phyloP scores from a whole-genome alignment of 1,140 invertebrate genomes.

The Drosophila teissieri region DNA sequence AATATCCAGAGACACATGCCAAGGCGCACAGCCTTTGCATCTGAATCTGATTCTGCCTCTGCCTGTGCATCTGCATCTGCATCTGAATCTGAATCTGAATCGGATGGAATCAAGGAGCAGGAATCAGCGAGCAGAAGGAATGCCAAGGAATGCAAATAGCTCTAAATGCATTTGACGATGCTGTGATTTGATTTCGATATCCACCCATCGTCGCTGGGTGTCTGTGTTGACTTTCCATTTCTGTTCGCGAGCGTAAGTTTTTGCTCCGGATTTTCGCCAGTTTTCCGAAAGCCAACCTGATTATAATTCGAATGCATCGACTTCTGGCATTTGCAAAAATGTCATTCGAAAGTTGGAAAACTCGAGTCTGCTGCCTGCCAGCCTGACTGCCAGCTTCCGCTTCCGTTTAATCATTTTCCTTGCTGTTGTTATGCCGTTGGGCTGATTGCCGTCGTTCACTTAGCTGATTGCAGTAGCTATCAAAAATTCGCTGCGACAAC shows the following conservation, averaged over 20 bases:
- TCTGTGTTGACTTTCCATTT: constrained; percentile 77
- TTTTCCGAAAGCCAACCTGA: constrained; percentile 25
- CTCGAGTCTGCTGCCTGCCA: constrained; percentile 14
- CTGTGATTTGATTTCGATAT: constrained; percentile 79
- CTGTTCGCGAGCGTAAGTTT: constrained; percentile 49
- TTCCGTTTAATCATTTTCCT: constrained; percentile 50
- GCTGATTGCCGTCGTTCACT: constrained; percentile 42
- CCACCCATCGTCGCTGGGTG: constrained; percentile 16
- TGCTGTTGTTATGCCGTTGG: constrained; percentile 30
- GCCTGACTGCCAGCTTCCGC: constrained; percentile 32
- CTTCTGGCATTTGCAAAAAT: constrained; percentile 34
- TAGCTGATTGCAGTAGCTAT: constrained; percentile 54
- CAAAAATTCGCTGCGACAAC: constrained; percentile 46
- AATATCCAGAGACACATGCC: constrained; percentile 72
- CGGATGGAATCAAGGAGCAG: constrained; percentile 46
- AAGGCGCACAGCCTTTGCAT: constrained; percentile 45
- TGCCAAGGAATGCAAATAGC: constrained; percentile 75
- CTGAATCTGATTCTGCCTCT: constrained; percentile 28
- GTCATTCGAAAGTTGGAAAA: constrained; percentile 28
- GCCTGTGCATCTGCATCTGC: constrained; percentile 3
- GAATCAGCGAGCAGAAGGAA: constrained; percentile 54
- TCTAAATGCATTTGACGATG: constrained; percentile 78
- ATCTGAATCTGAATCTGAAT: constrained; percentile 31
- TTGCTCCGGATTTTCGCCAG: neutral
- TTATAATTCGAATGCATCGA: constrained; percentile 63